Conservation (phyloP, 2,797 vertebrate species). For the Leptodactylus fallax region DNA sequence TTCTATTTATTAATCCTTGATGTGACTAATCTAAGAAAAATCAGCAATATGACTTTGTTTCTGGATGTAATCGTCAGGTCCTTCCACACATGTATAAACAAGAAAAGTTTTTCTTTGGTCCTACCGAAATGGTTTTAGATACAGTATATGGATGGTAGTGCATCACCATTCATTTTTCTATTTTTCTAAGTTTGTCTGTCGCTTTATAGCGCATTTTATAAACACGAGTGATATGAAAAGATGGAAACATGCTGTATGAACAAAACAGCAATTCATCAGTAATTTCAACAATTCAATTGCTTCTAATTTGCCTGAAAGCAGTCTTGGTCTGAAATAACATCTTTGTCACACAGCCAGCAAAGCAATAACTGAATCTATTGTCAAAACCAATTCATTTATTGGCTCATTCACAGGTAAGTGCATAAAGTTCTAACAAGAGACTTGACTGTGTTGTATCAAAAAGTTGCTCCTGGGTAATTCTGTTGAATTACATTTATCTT, state of each 20-base stretch:
- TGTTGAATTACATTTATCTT: constrained; percentile 20
- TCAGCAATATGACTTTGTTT: too few species aligned
- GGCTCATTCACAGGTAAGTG: constrained; percentile 42
- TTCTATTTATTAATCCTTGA: too few species aligned
- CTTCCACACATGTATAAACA: too few species aligned
- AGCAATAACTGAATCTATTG: constrained; percentile 45
- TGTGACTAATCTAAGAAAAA: too few species aligned
- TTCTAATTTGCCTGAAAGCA: constrained; percentile 45
- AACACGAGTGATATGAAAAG: constrained; percentile 27
- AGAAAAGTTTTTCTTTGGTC: not conserved
- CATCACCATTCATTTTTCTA: not conserved
- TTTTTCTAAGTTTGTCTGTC: not conserved
- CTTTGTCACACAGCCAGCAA: constrained; percentile 45
- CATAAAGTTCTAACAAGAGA: constrained; percentile 34
- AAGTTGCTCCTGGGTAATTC: constrained; percentile 18
- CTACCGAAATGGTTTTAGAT: not conserved
- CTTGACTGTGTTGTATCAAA: constrained; percentile 14
- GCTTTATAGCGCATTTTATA: not conserved
- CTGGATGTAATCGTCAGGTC: too few species aligned
- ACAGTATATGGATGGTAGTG: not conserved
- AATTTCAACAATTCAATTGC: constrained; percentile 35
- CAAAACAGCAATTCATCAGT: constrained; percentile 35
- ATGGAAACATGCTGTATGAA: constrained; percentile 5
- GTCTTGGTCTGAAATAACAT: constrained; percentile 34
- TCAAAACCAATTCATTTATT: constrained; percentile 40